Evolutionary conservation across 2,113 vertebrate species (phyloP), one percentile per base, ranked within the genome.

Genomic region (Osmerus mordax): DNA sequence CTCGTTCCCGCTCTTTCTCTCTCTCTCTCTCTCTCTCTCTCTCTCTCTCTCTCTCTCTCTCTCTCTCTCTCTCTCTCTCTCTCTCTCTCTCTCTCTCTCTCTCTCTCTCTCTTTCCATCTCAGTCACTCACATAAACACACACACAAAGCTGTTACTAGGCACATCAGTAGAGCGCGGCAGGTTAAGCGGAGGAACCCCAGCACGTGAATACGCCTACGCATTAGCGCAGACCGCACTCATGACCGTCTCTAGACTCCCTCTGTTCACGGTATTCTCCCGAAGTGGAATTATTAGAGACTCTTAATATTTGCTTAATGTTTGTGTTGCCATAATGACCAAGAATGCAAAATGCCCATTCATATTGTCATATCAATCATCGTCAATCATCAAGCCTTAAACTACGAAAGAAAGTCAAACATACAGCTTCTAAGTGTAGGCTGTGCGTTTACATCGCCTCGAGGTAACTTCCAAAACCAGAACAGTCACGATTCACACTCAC

Each of bases 131-230:
- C 9, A 47, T 47, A 12, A 47, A 47, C 41, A 47, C 41, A 47
- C 41, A 47, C 41, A 47, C 59, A 59, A 3, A 69, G 74, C 79
- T 87, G 86, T 87, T 88, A 83, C 84, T 78, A 84, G 82, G 79
- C 85, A 85, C 73, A 74, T 72, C 70, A 75, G 77, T 59, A 79
- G 79, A 81, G 75, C 71, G 72, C 71, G 72, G 75, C 77, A 74
- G 85, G 54, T 70, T 77, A 52, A 84, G 73, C 76, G 78, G 83
- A 89, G 88, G 78, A 87, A 83, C 79, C 84, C 88, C 86, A 80
- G 81, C 85, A 87, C 83, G 85, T 87, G 86, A 87, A 87, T 60
- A 71, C 82, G 84, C 85, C 84, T 68, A 89, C 81, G 83, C 85
- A 83, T 74, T 80, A 77, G 81, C 73, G 81, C 83, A 89, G 83